Evolutionary conservation across 2,113 vertebrate species (phyloP).

Genomic region (Mystacornis crossleyi): DNA sequence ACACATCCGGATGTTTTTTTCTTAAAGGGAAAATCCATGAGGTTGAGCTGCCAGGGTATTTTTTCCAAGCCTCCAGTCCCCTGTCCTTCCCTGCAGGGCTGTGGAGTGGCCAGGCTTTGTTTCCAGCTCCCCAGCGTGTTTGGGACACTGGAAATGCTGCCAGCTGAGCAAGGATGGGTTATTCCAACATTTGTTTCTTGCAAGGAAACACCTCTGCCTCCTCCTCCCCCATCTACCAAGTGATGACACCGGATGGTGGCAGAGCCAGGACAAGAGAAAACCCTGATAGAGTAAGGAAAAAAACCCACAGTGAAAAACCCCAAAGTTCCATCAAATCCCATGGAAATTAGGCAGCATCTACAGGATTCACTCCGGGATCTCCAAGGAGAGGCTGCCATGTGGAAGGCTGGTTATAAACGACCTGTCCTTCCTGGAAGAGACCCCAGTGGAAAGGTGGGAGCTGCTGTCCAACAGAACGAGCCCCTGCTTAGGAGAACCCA

Average conservation of each 20-base stretch:
- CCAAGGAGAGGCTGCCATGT: neutral
- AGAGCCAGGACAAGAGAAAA: neutral
- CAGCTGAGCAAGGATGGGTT: neutral
- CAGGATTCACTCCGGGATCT: neutral
- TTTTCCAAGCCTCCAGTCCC: neutral
- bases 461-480: neutral
- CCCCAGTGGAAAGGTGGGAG: neutral
- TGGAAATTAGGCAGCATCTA: neutral
- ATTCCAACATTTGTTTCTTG: neutral
- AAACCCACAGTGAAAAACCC: fast-evolving
- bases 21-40: neutral
- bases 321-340: neutral
- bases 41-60: neutral
- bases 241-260: fast-evolving
- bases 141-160: neutral
- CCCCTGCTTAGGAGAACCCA: neutral
- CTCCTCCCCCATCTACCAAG: neutral
- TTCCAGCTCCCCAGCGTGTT: neutral
- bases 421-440: neutral
- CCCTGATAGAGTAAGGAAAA: neutral
- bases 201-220: neutral
- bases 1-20: neutral
- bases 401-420: neutral
- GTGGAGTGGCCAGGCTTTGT: neutral
- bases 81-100: neutral